Percentiles rank a stretch among this genome's conserved stretches.
Evolutionary conservation across 2,797 vertebrate species (phyloP).

Genomic region (Coregonus sp.): DNA sequence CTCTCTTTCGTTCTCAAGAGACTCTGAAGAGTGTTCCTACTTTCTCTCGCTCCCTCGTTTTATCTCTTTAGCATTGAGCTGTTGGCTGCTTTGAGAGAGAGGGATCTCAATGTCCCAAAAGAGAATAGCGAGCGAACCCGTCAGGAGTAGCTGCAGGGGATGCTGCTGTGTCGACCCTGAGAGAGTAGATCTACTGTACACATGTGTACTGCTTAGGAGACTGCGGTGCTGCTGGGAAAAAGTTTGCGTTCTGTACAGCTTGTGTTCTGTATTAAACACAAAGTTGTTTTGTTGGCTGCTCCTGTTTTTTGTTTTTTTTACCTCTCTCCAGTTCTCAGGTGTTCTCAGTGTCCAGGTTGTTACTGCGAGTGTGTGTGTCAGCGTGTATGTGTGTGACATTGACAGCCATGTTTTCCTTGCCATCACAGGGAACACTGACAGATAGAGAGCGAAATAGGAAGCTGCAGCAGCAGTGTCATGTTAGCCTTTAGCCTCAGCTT

Average conservation of each 20-base stretch:
- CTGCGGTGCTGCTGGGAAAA: slow-evolving; percentile 50
- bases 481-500: slow-evolving; percentile 9
- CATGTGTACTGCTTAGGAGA: slow-evolving; percentile 46
- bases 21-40: slow-evolving; percentile 33
- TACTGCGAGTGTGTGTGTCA: slow-evolving; percentile 11
- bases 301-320: slow-evolving; percentile 24
- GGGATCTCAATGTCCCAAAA: slow-evolving; percentile 51
- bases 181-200: slow-evolving; percentile 55
- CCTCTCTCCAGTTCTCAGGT: slow-evolving; percentile 49
- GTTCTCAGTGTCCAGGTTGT: slow-evolving; percentile 47
- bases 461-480: slow-evolving; percentile 10
- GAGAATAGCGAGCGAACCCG: slow-evolving; percentile 55
- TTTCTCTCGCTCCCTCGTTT: slow-evolving; percentile 36
- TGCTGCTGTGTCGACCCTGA: slow-evolving; percentile 63
- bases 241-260: slow-evolving; percentile 59
- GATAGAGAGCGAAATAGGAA: neutral
- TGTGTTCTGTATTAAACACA: neutral
- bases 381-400: slow-evolving; percentile 31
- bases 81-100: slow-evolving; percentile 50
- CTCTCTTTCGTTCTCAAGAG: slow-evolving; percentile 41
- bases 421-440: slow-evolving; percentile 8
- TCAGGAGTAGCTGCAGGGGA: slow-evolving; percentile 56
- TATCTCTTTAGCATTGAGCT: slow-evolving; percentile 49
- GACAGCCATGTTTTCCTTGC: slow-evolving; percentile 11
- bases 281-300: slow-evolving; percentile 25